Conservation (phyloP, 2,888 invertebrate species). For the Hemistola chrysoprasaria region DNA sequence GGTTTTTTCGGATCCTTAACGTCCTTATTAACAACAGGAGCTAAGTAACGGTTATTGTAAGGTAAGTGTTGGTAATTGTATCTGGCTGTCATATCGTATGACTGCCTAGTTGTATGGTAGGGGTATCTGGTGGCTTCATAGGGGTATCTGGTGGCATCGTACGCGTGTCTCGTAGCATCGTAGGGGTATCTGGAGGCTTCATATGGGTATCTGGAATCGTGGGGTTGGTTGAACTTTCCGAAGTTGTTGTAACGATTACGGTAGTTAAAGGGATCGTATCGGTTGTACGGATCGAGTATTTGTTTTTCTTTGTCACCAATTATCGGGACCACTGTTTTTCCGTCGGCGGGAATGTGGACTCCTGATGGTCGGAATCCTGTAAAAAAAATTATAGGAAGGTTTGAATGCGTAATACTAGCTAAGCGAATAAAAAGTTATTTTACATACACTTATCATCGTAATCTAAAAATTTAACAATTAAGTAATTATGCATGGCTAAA, state of each 20-base stretch:
- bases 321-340: slow-evolving; percentile 71
- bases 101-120: slow-evolving; percentile 31
- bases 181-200: slow-evolving; percentile 38
- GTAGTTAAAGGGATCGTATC: slow-evolving; percentile 44
- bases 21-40: slow-evolving; percentile 15
- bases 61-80: slow-evolving; percentile 32
- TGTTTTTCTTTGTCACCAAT: slow-evolving; percentile 43
- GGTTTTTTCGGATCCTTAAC: slow-evolving; percentile 34
- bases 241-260: slow-evolving; percentile 34
- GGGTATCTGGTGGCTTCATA: slow-evolving; percentile 44
- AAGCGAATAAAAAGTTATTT: no score
- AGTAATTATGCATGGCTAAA: no score
- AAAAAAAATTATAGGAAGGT: slow-evolving; percentile 14
- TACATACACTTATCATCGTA: no score
- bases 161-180: slow-evolving; percentile 24
- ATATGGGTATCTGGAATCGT: slow-evolving; percentile 45
- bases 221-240: slow-evolving; percentile 41
- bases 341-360: slow-evolving; percentile 84
- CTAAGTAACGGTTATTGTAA: slow-evolving; percentile 36
- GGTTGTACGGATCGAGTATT: slow-evolving; percentile 46
- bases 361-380: slow-evolving; percentile 84
- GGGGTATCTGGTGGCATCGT: slow-evolving; percentile 12
- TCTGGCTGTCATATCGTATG: no score
- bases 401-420: no score
- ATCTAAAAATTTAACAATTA: no score